phyloP scores from a whole-genome alignment of 1,140 invertebrate genomes.

The Notospermus geniculatus region DNA sequence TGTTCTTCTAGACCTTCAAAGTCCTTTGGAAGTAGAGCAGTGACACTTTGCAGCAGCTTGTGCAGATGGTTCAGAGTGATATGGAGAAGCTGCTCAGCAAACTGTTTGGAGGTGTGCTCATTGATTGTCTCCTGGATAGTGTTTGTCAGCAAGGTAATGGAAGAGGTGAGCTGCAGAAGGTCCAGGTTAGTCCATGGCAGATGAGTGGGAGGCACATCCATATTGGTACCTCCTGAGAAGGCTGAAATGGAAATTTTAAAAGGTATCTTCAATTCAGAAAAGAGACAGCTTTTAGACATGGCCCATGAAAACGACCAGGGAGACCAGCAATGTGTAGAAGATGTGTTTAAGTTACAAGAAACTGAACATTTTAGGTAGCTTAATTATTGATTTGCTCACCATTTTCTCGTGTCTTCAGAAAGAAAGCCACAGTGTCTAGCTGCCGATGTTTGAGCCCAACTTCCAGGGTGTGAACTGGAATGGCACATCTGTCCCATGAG shows the following conservation, averaged over 20 bases:
- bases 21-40: background rate
- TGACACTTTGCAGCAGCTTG: slow-evolving; percentile 30
- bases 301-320: no score
- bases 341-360: no score
- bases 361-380: no score
- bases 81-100: slow-evolving; percentile 31
- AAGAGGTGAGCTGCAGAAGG: slow-evolving; percentile 27
- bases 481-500: slow-evolving; percentile 42
- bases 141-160: slow-evolving; percentile 27
- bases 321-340: no score
- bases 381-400: slow-evolving; percentile 31
- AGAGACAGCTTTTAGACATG: no score
- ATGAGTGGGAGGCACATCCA: no score
- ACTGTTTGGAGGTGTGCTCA: slow-evolving; percentile 32
- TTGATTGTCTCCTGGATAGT: slow-evolving; percentile 23
- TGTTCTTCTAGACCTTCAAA: background rate
- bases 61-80: slow-evolving; percentile 40
- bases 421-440: slow-evolving; percentile 52
- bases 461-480: slow-evolving; percentile 44
- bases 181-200: no score
- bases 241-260: no score
- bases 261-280: no score
- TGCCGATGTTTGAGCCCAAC: slow-evolving; percentile 51
- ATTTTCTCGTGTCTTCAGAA: slow-evolving; percentile 51
- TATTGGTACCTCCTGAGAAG: no score